These are phyloP conservation scores for Hydra vulgaris DNA, from an alignment of 30 jellyfish, hydroid and myxozoan species.

Conservation along the genomic window DNA sequence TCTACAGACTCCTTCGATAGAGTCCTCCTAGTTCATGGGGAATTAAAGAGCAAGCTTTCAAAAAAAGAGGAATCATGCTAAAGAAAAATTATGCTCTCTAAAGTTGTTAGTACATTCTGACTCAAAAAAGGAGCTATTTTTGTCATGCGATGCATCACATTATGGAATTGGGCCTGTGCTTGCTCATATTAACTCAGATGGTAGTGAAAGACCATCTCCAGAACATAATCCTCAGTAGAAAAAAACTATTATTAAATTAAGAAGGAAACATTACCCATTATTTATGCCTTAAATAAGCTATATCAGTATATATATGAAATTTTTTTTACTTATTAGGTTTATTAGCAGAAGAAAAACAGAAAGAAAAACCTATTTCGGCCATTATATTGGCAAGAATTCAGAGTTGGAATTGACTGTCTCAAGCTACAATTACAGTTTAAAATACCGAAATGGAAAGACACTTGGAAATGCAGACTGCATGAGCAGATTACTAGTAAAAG, in stretches of 20 bases:
- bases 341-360: constrained; percentile 22
- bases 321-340: constrained; percentile 13
- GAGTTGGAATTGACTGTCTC: constrained; percentile 20
- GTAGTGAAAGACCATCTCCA: too few relatives aligned
- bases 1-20: constrained; percentile 25
- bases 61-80: constrained; percentile 18
- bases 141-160: constrained; percentile 41
- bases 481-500: constrained; percentile 16
- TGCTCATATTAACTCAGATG: constrained; percentile 18
- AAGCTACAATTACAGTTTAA: neutral
- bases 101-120: constrained; percentile 40
- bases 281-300: constrained; percentile 36
- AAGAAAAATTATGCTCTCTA: constrained; percentile 21
- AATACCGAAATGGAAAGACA: constrained; percentile 26
- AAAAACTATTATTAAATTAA: constrained; percentile 27
- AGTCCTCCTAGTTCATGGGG: constrained; percentile 32
- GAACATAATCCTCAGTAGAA: constrained; percentile 31
- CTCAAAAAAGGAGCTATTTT: constrained; percentile 13
- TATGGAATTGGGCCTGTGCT: constrained; percentile 66
- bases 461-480: constrained; percentile 32
- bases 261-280: constrained; percentile 34
- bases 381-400: constrained; percentile 20
- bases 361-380: constrained; percentile 9
- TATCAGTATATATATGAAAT: constrained; percentile 47
- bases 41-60: constrained; percentile 16